A percentile compares a stretch with the other conserved stretches of the same genome.
Conservation (phyloP, 2,797 vertebrate species). For the Cottoperca gobio region DNA sequence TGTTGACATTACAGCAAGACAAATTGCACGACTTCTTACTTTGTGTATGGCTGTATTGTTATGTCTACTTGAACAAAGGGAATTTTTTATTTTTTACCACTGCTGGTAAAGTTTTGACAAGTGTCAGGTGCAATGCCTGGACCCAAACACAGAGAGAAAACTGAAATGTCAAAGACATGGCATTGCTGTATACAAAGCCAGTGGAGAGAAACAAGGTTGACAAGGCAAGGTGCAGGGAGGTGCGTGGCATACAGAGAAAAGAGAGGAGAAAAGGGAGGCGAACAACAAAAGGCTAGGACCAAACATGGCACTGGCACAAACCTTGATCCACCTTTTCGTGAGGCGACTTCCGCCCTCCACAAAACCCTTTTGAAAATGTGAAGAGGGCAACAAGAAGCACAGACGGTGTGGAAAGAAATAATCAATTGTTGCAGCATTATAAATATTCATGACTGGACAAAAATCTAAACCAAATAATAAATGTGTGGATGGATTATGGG, state of each 20-base stretch:
- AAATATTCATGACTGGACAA: slow-evolving; percentile 36
- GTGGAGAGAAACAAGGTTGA: slow-evolving; percentile 71
- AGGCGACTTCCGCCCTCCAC: slow-evolving; percentile 88
- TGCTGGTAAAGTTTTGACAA: slow-evolving; percentile 42
- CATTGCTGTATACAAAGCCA: slow-evolving; percentile 65
- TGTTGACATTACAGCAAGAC: too few species aligned
- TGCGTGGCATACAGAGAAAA: slow-evolving; percentile 54
- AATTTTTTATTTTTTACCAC: not conserved
- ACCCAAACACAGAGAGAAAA: slow-evolving; percentile 42
- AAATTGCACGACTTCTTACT: not conserved
- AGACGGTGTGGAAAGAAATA: slow-evolving; percentile 45
- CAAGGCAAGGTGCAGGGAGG: slow-evolving; percentile 59
- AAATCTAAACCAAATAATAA: slow-evolving; percentile 38
- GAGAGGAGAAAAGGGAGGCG: not conserved
- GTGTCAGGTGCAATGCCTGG: slow-evolving; percentile 46
- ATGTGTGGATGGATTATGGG: slow-evolving; percentile 3
- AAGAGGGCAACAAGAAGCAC: slow-evolving; percentile 60
- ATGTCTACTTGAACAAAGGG: slow-evolving; percentile 10
- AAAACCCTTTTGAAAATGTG: slow-evolving; percentile 87
- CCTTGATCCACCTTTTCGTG: slow-evolving; percentile 96
- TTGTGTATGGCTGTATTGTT: not conserved
- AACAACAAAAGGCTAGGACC: slow-evolving; percentile 58
- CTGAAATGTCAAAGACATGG: slow-evolving; percentile 62
- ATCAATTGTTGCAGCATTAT: slow-evolving; percentile 39
- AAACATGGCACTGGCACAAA: slow-evolving; percentile 86